Percentiles rank a stretch among this genome's conserved stretches.
These are phyloP conservation scores for Sphenodon punctatus DNA, from an alignment of 2,797 vertebrate species.

Conservation along the genomic window DNA sequence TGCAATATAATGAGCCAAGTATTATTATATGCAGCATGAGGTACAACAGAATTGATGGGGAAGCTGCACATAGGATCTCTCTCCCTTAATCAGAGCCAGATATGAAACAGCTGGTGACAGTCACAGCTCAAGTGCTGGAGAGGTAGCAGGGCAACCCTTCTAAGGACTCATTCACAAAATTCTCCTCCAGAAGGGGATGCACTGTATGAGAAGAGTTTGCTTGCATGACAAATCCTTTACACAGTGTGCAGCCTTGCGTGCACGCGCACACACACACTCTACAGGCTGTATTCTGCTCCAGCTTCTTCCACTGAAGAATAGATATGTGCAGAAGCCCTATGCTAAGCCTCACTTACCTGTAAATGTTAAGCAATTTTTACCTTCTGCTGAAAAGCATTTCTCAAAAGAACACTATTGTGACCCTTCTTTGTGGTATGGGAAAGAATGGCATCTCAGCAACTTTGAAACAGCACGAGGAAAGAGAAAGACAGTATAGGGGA, in stretches of 20 bases:
- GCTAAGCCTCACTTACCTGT: neutral
- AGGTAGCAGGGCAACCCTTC: neutral
- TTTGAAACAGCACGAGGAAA: neutral
- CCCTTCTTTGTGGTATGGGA: neutral
- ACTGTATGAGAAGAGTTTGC: too few relatives aligned
- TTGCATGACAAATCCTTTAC: too few relatives aligned
- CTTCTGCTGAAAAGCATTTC: neutral
- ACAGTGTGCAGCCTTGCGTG: too few relatives aligned
- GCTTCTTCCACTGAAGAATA: too few relatives aligned
- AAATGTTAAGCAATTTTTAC: neutral
- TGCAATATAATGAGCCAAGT: conserved; percentile 32
- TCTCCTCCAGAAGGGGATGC: neutral
- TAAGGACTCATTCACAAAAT: neutral
- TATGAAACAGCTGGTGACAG: conserved; percentile 5
- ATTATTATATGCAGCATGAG: conserved; percentile 29
- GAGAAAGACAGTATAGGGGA: neutral
- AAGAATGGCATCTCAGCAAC: neutral
- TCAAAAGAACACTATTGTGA: neutral
- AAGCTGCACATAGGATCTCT: neutral
- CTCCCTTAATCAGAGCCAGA: conserved; percentile 23
- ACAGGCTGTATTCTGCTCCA: too few relatives aligned
- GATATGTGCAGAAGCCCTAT: too few relatives aligned
- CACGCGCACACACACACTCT: too few relatives aligned
- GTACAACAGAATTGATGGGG: neutral
- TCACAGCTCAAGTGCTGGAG: neutral